Evolutionary conservation across 30 jellyfish, hydroid and myxozoan genomes (phyloP).

Genomic region (Cassiopea xamachana): DNA sequence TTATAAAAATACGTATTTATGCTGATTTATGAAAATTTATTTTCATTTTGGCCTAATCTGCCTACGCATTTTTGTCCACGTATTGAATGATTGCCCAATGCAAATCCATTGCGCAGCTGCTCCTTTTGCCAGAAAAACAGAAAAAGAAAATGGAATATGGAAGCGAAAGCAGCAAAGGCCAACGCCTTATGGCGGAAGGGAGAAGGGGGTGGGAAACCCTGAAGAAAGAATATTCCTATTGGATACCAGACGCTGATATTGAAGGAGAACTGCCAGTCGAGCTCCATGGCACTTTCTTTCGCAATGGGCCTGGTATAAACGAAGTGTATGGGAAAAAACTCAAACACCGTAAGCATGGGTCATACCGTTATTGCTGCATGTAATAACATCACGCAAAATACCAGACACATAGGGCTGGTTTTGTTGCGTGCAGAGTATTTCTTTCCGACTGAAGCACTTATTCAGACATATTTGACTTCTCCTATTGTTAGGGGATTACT

Average conservation of each 20-base stretch:
- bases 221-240: constrained; percentile 78
- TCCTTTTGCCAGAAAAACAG: background rate
- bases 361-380: background rate
- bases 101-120: background rate
- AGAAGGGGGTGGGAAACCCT: constrained; percentile 87
- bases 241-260: constrained; percentile 93
- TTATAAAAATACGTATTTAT: no score
- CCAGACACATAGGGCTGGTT: background rate
- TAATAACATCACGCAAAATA: background rate
- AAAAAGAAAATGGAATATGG: background rate
- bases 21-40: no score
- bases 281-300: constrained; percentile 91
- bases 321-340: constrained; percentile 95
- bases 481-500: no score
- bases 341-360: constrained; percentile 86
- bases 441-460: no score
- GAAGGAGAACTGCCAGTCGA: constrained; percentile 90
- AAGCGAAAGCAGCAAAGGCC: background rate
- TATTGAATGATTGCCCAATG: no score
- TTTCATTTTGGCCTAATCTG: no score
- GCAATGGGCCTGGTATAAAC: constrained; percentile 97
- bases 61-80: no score
- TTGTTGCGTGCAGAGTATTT: no score
- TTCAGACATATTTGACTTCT: no score
- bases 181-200: constrained; percentile 19